Percentiles rank a stretch among this genome's conserved stretches.
Evolutionary conservation across 2,113 vertebrate genomes (phyloP).

Genomic region (Phylloscopus trochilus): DNA sequence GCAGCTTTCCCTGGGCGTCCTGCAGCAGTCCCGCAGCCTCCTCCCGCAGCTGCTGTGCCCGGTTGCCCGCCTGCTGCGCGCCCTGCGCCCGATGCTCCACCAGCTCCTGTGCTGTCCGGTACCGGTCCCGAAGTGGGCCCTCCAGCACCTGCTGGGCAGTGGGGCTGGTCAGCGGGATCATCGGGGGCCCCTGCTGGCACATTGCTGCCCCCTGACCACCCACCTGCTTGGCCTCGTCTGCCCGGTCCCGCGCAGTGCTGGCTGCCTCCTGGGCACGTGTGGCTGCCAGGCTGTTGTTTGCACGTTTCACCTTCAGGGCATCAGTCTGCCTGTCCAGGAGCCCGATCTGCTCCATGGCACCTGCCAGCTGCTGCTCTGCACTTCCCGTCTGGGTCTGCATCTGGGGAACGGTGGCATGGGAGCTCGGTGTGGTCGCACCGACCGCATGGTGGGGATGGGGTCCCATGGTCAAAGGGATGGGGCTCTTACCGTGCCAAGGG

Average conservation of each 20-base stretch:
- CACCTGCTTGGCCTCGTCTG: constrained; percentile 91
- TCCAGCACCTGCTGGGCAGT: constrained; percentile 79
- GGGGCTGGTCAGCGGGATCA: accelerated
- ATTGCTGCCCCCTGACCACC: accelerated
- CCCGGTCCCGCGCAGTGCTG: constrained; percentile 82
- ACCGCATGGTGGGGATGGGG: accelerated
- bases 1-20: constrained; percentile 86
- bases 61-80: constrained; percentile 80
- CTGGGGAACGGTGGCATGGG: constrained; percentile 19
- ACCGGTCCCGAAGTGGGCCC: constrained; percentile 85
- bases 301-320: constrained; percentile 86
- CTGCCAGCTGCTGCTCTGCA: constrained; percentile 78
- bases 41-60: constrained; percentile 84
- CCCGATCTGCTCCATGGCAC: constrained; percentile 77
- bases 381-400: constrained; percentile 81
- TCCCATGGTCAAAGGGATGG: accelerated
- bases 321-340: constrained; percentile 80
- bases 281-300: constrained; percentile 89
- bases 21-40: constrained; percentile 85
- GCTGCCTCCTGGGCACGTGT: constrained; percentile 88
- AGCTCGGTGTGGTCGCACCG: accelerated
- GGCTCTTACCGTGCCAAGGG: constrained; percentile 68
- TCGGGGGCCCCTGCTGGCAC: accelerated
- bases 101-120: constrained; percentile 83
- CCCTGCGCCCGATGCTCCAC: constrained; percentile 85